phyloP scores from a whole-genome alignment of 1,140 invertebrate species.

The Wiebesia pumilae region DNA sequence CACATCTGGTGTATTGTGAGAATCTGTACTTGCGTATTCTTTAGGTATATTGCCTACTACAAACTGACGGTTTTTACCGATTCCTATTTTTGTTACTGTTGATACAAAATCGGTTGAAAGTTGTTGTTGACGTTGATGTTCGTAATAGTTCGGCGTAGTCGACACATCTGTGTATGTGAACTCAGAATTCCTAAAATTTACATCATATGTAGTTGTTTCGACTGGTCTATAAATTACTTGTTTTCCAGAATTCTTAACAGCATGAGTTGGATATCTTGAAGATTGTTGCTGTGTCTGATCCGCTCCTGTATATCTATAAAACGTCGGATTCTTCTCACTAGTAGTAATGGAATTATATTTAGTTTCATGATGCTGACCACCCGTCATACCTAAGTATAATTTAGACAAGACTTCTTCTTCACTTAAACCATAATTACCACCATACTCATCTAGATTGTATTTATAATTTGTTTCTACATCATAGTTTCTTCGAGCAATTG shows the following conservation, averaged over 20 bases:
- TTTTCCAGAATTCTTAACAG: slow-evolving; percentile 32
- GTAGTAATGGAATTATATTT: slow-evolving; percentile 29
- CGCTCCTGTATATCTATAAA: slow-evolving; percentile 39
- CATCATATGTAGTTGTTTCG: slow-evolving; percentile 59
- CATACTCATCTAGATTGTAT: slow-evolving; percentile 80
- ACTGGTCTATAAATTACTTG: slow-evolving; percentile 60
- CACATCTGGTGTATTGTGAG: background rate
- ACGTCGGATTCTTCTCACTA: slow-evolving; percentile 42
- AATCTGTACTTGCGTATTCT: slow-evolving; percentile 62
- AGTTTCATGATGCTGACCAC: slow-evolving; percentile 43
- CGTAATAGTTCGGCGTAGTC: slow-evolving; percentile 65
- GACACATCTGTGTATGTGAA: slow-evolving; percentile 65
- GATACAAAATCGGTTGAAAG: slow-evolving; percentile 50
- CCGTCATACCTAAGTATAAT: slow-evolving; percentile 83
- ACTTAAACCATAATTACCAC: slow-evolving; percentile 78
- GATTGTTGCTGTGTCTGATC: slow-evolving; percentile 28
- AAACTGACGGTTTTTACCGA: slow-evolving; percentile 66
- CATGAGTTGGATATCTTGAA: slow-evolving; percentile 23
- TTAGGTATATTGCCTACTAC: slow-evolving; percentile 71
- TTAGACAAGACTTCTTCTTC: slow-evolving; percentile 85
- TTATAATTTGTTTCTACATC: slow-evolving; percentile 78
- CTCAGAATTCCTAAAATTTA: slow-evolving; percentile 68
- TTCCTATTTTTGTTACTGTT: slow-evolving; percentile 16
- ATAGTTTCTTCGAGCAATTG: slow-evolving; percentile 79
- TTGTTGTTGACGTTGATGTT: slow-evolving; percentile 58